A percentile compares a stretch with the other conserved stretches of the same genome.
phyloP scores from a whole-genome alignment of 2,797 vertebrate genomes.

The Rhinella marina region DNA sequence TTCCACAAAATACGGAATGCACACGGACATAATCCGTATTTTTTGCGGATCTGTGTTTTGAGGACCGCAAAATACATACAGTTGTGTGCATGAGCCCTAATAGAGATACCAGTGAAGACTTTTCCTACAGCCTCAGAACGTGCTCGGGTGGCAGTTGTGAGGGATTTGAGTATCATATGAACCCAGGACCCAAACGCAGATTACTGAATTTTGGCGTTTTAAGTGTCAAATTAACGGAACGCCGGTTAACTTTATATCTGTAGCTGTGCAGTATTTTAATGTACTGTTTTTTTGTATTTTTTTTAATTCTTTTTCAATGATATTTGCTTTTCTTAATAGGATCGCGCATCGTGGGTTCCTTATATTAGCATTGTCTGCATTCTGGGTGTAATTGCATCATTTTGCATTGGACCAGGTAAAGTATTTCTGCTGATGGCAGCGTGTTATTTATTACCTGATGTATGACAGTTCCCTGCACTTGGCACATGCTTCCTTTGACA shows the following conservation, averaged over 20 bases:
- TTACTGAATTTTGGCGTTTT: neutral
- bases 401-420: slow-evolving; percentile 96
- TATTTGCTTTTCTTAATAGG: slow-evolving; percentile 68
- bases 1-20: too few species aligned
- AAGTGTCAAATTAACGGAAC: neutral
- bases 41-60: too few species aligned
- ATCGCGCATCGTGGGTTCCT: slow-evolving; percentile 82
- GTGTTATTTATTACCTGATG: neutral
- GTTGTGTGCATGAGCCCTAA: too few species aligned
- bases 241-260: neutral
- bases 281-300: neutral
- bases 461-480: neutral
- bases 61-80: too few species aligned
- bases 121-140: too few species aligned
- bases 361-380: slow-evolving; percentile 90
- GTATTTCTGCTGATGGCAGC: neutral
- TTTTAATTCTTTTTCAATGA: too few species aligned
- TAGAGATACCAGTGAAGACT: too few species aligned
- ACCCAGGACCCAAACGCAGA: too few species aligned
- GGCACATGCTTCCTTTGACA: neutral
- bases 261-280: neutral
- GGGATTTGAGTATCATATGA: too few species aligned
- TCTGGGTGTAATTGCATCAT: slow-evolving; percentile 89
- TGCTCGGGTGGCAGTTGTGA: too few species aligned
- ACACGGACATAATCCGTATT: too few species aligned